Conservation (phyloP, 1,140 invertebrate genomes). For the Oscheius sp. region DNA sequence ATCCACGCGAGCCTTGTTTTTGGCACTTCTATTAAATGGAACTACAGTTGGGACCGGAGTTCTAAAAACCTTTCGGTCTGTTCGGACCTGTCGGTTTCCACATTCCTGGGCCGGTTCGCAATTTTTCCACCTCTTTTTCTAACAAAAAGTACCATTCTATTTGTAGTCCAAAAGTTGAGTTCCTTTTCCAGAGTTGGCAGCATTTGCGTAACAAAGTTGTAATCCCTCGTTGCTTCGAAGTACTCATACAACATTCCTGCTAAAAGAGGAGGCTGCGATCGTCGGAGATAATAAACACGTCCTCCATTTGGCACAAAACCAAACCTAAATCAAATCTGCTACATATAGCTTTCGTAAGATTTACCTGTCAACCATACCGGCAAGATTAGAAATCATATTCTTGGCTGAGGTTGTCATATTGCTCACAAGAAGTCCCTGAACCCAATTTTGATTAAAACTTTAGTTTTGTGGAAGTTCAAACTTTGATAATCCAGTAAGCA, state of each 20-base stretch:
- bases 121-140: not conserved
- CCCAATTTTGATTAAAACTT: not conserved
- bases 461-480: not conserved
- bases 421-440: constrained; percentile 55
- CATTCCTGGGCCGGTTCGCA: too few relatives aligned
- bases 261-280: constrained; percentile 82
- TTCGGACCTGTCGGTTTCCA: too few relatives aligned
- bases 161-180: constrained; percentile 66
- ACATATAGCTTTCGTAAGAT: not conserved
- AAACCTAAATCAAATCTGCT: constrained; percentile 41
- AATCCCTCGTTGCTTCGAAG: constrained; percentile 71
- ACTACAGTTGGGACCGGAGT: too few relatives aligned
- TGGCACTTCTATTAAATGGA: too few relatives aligned
- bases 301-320: constrained; percentile 88
- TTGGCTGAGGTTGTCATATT: constrained; percentile 70
- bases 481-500: constrained; percentile 83
- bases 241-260: constrained; percentile 80
- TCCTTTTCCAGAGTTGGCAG: constrained; percentile 56
- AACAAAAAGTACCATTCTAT: constrained; percentile 61
- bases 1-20: too few relatives aligned
- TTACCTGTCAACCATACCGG: constrained; percentile 47
- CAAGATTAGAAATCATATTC: constrained; percentile 71
- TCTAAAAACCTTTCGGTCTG: too few relatives aligned
- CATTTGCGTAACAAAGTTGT: constrained; percentile 66
- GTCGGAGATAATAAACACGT: constrained; percentile 77